These are phyloP conservation scores for Gymnoscopelus braueri DNA, from an alignment of 2,797 vertebrate species.

Conservation along the genomic window DNA sequence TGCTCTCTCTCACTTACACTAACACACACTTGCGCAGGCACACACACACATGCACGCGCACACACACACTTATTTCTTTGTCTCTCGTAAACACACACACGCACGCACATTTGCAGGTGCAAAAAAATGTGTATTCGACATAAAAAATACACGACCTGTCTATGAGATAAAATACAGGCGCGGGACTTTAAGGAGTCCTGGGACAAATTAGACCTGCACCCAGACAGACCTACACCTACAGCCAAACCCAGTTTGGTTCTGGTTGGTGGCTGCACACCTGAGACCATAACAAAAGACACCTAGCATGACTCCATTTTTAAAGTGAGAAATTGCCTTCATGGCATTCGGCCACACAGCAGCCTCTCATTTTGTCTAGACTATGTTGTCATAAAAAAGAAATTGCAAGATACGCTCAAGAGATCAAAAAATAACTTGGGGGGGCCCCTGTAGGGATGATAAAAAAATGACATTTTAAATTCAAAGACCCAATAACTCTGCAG, in stretches of 20 bases:
- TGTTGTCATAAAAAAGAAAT: slow-evolving; percentile 36
- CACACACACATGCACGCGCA: not conserved
- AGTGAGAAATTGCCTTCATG: slow-evolving; percentile 5
- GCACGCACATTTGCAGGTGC: slow-evolving; percentile 26
- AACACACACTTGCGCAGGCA: no score
- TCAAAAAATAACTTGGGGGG: slow-evolving; percentile 23
- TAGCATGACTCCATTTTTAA: slow-evolving; percentile 22
- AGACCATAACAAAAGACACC: slow-evolving; percentile 15
- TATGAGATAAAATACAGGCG: slow-evolving; percentile 23
- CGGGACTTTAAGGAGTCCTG: slow-evolving; percentile 19
- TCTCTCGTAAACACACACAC: not conserved
- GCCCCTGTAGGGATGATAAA: slow-evolving; percentile 17
- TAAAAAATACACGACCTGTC: slow-evolving; percentile 11
- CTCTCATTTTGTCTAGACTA: slow-evolving; percentile 60
- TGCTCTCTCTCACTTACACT: no score
- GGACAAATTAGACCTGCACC: slow-evolving; percentile 12
- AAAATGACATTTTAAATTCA: slow-evolving; percentile 42
- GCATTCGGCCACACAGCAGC: not conserved
- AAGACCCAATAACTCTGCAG: slow-evolving; percentile 30
- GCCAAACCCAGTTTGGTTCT: slow-evolving; percentile 22
- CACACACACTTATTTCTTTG: slow-evolving; percentile 2
- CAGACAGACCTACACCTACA: slow-evolving; percentile 1
- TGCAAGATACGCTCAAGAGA: slow-evolving; percentile 31
- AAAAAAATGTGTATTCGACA: slow-evolving; percentile 20
- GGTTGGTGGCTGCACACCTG: slow-evolving; percentile 10